Percentiles rank a stretch among this genome's conserved stretches.
Conservation (phyloP, 2,113 vertebrate genomes). For the Phalacrocorax brasilianus region DNA sequence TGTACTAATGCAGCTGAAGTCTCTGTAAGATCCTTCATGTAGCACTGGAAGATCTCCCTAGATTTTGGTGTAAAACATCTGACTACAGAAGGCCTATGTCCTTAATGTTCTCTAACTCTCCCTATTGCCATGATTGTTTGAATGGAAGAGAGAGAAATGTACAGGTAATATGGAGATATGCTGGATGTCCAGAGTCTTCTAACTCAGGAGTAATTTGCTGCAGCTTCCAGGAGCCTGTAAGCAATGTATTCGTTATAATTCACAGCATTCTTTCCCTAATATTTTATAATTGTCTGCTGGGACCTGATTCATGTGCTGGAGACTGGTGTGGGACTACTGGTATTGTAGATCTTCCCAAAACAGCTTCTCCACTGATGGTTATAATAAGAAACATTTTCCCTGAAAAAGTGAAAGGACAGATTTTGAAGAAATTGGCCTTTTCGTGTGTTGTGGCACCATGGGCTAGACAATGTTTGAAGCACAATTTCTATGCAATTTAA, state of each 20-base stretch:
- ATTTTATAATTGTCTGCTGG: not conserved
- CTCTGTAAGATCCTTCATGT: not conserved
- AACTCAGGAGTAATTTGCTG: not conserved
- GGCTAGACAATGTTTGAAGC: not conserved
- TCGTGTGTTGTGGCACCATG: not conserved
- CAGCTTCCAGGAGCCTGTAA: not conserved
- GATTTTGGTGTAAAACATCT: not conserved
- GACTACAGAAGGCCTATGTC: not conserved
- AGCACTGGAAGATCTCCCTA: not conserved
- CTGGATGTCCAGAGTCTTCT: not conserved
- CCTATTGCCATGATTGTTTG: not conserved
- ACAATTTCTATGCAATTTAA: constrained; percentile 46
- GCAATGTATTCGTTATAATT: not conserved
- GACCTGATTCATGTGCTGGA: not conserved
- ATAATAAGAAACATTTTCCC: constrained; percentile 8
- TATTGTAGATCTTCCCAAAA: not conserved
- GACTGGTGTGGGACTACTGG: not conserved
- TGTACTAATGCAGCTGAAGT: not conserved
- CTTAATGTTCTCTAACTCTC: not conserved
- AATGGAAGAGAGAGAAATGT: not conserved
- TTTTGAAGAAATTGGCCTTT: constrained; percentile 19
- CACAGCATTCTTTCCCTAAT: not conserved
- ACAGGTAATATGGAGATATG: not conserved
- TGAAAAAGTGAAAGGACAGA: not conserved
- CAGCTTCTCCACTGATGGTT: not conserved